Base-by-base conservation (phyloP, 2,113 vertebrate species). In the Kryptolebias marmoratus region DNA sequence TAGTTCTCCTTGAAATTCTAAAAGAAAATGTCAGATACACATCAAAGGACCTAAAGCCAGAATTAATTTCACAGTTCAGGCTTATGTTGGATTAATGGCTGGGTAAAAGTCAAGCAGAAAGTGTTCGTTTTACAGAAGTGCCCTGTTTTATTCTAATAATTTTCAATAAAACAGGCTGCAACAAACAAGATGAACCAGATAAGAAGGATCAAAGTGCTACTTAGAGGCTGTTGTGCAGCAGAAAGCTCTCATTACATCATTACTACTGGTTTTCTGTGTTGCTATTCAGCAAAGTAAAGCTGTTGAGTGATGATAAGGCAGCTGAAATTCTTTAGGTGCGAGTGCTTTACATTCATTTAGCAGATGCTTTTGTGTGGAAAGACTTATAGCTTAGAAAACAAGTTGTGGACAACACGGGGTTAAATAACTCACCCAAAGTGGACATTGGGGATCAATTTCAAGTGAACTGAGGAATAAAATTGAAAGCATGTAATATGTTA, bases 171-270 rank as follows among this genome's bases (percentile, higher is more conserved):
- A 44, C 22, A 44, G 5, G 57, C 18, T 66, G 49, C 13, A 55
- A 57, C 44, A 57, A 52, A 32, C n/a, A 22, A 32, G 60, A 67
- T 57, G 31, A 67, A 68, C 48, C 59, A 52, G 54, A 56, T 45
- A n/a, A 70, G 45, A n/a, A 10, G 42, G 53, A 60, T 65, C 52
- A 68, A 54, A 72, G 52, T 32, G 56, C 44, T 28, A 6, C 56
- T 71, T 42, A 44, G 18, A 65, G 30, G 32, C 49, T 32, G 32
- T 9, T 12, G 28, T 68, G 18, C 30, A 12, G 64, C 60, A 56
- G 64, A 39, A 42, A 13, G 47, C 27, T 54, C 28, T 53, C 16
- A 31, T 71, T 78, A 59, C 55, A 58, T 12, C 45, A 59, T 9
- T 36, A 22, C 55, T 56, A n/a, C n/a, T 18, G 31, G 31, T 22